Conservation (phyloP, 2,113 vertebrate genomes). For the Poicephalus gulielmi region DNA sequence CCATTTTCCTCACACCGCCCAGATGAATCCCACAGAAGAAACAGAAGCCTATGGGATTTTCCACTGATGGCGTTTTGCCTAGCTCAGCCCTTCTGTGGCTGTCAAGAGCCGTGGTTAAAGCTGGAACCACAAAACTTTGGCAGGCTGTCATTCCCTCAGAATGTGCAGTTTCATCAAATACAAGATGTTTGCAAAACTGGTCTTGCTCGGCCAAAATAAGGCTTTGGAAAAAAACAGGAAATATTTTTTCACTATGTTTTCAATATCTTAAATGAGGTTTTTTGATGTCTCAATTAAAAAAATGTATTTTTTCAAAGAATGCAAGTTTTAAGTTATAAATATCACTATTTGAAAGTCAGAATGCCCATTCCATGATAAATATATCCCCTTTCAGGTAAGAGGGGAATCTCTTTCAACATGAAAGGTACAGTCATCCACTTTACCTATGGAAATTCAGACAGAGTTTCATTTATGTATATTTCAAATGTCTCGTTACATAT, state of each 20-base stretch:
- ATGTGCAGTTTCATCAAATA: background rate
- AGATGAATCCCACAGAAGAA: constrained; percentile 27
- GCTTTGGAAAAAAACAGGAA: background rate
- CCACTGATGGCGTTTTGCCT: background rate
- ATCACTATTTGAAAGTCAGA: background rate
- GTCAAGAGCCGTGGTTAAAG: background rate
- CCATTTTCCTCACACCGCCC: background rate
- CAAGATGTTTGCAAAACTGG: background rate
- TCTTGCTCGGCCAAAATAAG: background rate
- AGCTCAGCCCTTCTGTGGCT: background rate
- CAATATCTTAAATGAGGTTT: background rate
- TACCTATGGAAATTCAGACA: background rate
- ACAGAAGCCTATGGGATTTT: background rate
- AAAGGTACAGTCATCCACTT: background rate
- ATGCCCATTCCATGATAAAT: background rate
- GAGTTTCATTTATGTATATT: background rate
- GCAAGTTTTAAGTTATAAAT: background rate
- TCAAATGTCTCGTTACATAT: background rate
- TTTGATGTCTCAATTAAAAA: background rate
- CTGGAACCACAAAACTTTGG: background rate
- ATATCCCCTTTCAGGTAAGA: background rate
- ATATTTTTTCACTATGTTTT: background rate
- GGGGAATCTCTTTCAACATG: background rate
- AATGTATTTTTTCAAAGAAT: background rate
- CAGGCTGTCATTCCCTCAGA: background rate